These are phyloP conservation scores for Peromyscus melanophrys DNA, from an alignment of 2,797 vertebrate species.

Conservation along the genomic window DNA sequence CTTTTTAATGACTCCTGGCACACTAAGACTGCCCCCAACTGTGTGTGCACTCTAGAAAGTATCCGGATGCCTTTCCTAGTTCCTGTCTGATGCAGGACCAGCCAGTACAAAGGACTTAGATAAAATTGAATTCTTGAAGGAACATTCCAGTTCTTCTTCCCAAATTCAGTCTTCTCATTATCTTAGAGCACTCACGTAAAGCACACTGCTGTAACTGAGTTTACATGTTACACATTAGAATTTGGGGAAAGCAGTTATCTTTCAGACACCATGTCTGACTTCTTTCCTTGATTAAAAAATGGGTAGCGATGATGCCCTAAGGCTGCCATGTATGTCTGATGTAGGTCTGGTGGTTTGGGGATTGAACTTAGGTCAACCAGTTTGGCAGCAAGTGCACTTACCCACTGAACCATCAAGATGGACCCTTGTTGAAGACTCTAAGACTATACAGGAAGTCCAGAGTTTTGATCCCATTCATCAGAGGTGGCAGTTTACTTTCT, in stretches of 20 bases:
- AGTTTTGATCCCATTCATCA: background rate
- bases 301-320: no score
- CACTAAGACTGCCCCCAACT: slow-evolving; percentile 12
- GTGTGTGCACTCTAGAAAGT: background rate
- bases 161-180: background rate
- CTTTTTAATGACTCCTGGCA: slow-evolving; percentile 3
- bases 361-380: background rate
- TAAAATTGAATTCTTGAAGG: slow-evolving; percentile 20
- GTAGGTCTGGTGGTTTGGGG: background rate
- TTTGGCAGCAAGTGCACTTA: background rate
- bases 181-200: slow-evolving; percentile 51
- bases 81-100: background rate
- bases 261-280: background rate
- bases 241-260: background rate
- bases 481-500: background rate
- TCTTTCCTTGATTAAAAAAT: background rate
- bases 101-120: background rate
- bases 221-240: background rate
- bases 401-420: background rate
- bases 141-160: background rate
- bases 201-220: background rate
- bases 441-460: background rate
- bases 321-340: background rate
- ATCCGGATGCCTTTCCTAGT: background rate
- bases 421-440: background rate